These are phyloP conservation scores for Cepaea nemoralis DNA, from an alignment of 1,140 invertebrate genomes.

Conservation along the genomic window DNA sequence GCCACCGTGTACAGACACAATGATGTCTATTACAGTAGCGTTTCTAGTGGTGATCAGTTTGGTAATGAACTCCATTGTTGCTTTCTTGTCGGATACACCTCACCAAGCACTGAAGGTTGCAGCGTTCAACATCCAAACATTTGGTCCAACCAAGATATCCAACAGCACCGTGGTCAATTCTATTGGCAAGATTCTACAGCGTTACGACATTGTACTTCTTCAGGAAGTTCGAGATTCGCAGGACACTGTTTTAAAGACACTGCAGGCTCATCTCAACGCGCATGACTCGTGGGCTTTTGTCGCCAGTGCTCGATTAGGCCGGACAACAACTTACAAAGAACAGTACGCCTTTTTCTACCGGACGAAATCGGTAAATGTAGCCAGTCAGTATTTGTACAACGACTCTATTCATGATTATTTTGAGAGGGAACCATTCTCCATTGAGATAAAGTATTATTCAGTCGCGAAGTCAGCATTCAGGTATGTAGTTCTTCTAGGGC, in stretches of 20 bases:
- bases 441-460: constrained; percentile 30
- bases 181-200: constrained; percentile 13
- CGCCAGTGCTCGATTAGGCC: neutral
- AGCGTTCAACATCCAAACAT: constrained; percentile 27
- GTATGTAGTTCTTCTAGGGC: neutral
- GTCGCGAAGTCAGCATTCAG: neutral
- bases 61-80: no score
- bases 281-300: neutral
- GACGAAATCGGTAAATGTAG: neutral
- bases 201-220: constrained; percentile 27
- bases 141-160: constrained; percentile 10
- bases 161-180: neutral
- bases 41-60: no score
- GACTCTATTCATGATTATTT: constrained; percentile 22
- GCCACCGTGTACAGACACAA: no score
- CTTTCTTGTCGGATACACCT: no score
- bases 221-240: constrained; percentile 29
- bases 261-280: neutral
- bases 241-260: neutral
- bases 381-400: neutral
- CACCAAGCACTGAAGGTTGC: neutral
- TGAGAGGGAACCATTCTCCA: constrained; percentile 29
- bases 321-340: constrained; percentile 33
- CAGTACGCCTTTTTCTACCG: constrained; percentile 35
- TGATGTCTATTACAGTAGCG: no score